Evolutionary conservation across 2,888 invertebrate species (phyloP).

Genomic region (Prenolepis imparis): DNA sequence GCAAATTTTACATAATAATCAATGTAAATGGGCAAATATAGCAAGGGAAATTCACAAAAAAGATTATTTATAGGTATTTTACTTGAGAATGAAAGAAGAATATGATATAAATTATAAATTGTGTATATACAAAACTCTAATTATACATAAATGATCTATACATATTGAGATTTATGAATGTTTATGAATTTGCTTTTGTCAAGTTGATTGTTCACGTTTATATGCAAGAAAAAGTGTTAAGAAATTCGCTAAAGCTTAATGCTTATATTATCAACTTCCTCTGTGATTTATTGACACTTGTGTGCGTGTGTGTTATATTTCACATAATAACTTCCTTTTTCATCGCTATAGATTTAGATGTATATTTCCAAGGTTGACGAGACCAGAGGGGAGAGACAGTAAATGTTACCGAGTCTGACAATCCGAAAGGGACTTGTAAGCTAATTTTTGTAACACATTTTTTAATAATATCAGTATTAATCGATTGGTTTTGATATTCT

Average conservation of each 20-base stretch:
- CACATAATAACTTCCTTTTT: background rate
- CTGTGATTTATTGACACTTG: conserved; percentile 9
- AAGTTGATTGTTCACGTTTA: conserved; percentile 32
- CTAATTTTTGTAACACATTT: background rate
- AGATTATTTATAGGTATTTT: conserved; percentile 52
- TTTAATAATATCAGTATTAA: background rate
- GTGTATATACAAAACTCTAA: conserved; percentile 31
- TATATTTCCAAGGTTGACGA: background rate
- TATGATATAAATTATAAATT: conserved; percentile 37
- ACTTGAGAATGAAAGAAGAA: conserved; percentile 28
- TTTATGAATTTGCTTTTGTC: conserved; percentile 32
- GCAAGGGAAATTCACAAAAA: conserved; percentile 40
- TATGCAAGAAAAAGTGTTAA: conserved; percentile 8
- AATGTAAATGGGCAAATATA: conserved; percentile 57
- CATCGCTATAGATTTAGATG: background rate
- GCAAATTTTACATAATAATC: background rate
- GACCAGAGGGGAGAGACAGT: background rate
- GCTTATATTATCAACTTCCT: conserved; percentile 3
- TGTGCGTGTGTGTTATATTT: background rate
- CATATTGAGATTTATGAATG: conserved; percentile 17
- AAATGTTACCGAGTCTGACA: background rate
- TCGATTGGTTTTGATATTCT: conserved; percentile 1
- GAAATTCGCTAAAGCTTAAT: conserved; percentile 1
- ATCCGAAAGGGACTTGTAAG: background rate
- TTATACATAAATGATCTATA: conserved; percentile 17